These are phyloP conservation scores for Struthio camelus DNA, from an alignment of 2,113 vertebrate genomes.

Conservation along the genomic window DNA sequence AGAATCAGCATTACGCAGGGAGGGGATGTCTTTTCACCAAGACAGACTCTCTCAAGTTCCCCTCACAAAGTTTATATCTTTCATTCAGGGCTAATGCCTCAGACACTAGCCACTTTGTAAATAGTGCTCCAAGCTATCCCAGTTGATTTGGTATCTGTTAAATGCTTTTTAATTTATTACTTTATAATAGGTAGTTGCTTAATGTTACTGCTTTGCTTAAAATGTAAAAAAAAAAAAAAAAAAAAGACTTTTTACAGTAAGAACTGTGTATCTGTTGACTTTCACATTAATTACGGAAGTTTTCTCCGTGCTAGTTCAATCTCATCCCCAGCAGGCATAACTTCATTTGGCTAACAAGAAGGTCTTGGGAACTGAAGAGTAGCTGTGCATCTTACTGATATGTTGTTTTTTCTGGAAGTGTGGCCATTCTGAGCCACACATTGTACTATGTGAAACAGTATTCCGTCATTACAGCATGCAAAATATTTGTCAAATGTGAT, in stretches of 20 bases:
- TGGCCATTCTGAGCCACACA: not conserved
- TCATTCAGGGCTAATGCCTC: slow-evolving; percentile 6
- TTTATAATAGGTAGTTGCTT: not conserved
- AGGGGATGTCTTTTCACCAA: not conserved
- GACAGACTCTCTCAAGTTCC: slow-evolving; percentile 17
- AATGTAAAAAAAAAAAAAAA: not conserved
- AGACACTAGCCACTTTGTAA: slow-evolving; percentile 17
- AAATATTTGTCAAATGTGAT: not conserved
- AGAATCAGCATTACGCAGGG: slow-evolving; percentile 51
- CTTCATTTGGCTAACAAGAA: not conserved
- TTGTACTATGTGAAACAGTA: not conserved
- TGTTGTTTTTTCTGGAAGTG: not conserved
- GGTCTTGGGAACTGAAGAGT: not conserved
- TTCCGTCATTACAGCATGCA: not conserved
- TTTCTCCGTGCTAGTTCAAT: not conserved
- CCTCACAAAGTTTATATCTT: slow-evolving; percentile 65
- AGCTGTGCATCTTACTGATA: not conserved
- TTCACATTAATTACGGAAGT: not conserved
- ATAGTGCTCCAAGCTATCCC: not conserved
- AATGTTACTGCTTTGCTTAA: not conserved
- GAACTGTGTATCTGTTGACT: not conserved
- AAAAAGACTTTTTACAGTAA: not conserved
- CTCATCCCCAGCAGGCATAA: not conserved
- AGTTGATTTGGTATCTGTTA: slow-evolving; percentile 30
- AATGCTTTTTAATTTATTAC: not conserved